Base-by-base conservation (phyloP, 2,113 vertebrate species). In the Crotalus helleri region DNA sequence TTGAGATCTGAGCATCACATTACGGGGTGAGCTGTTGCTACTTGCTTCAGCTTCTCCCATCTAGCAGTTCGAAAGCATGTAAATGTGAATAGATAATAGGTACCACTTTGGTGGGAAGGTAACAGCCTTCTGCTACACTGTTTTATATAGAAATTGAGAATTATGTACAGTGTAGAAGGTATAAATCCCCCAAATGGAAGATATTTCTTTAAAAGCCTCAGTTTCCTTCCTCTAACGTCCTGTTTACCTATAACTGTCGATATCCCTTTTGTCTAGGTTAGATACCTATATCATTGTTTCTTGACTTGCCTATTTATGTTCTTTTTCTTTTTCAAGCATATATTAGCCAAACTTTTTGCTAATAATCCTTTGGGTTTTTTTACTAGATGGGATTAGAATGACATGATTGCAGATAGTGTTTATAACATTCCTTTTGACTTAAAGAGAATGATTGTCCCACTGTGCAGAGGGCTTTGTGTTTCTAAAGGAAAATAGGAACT, bases 401-500 rank as follows among this genome's bases (percentile, higher is more conserved):
- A 17, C 88, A 24, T 1, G 51, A 39, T 0, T 57, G 19, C 23
- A 87, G 33, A 24, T 90, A 46, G 88, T 26, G 10, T 49, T 91
- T 2, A 46, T 86, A 90, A 88, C 89, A 85, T 93, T 93, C 61
- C 57, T 91, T 49, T 86, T 29, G 64, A 81, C 61, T 55, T 91
- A 81, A 91, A 59, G 86, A 90, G 11, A 51, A 88, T 8, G 54
- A 61, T 57, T 81, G 85, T 51, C 55, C 61, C 21, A 0, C 49
- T 93, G 86, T 90, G 92, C 81, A 24, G 49, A 93, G 8, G n/a
- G 0, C 11, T 59, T n/a, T 89, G 29, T 54, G 21, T 87, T 94
- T 89, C 58, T 69, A 94, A 94, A 33, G 51, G n/a, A 92, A 92
- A 88, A 90, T 69, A 57, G 81, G 89, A 94, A 26, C 85, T 59